These are phyloP conservation scores for Ceratotherium simum DNA, from an alignment of 2,113 vertebrate species.

Conservation along the genomic window DNA sequence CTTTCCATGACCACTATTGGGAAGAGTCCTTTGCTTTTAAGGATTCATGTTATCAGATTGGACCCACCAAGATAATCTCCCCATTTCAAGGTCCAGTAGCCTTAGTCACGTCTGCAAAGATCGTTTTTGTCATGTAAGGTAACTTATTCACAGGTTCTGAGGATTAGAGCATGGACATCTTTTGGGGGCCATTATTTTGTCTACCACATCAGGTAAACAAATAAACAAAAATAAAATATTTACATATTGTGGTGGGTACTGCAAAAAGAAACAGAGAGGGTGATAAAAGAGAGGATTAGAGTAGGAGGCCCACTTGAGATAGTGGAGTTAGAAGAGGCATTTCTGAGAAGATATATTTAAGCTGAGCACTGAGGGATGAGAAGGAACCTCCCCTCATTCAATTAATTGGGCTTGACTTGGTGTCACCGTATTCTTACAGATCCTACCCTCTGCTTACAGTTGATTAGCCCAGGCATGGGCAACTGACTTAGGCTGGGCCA, in stretches of 20 bases:
- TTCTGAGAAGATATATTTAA: neutral
- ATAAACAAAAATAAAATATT: neutral
- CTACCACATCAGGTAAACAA: neutral
- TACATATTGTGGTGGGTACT: neutral
- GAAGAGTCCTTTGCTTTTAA: neutral
- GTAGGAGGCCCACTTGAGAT: accelerated
- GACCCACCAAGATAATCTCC: neutral
- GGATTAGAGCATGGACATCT: neutral
- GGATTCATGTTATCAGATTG: neutral
- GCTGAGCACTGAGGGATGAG: neutral
- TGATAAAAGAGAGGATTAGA: neutral
- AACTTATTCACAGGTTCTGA: neutral
- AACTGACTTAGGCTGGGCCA: neutral
- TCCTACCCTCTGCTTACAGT: accelerated
- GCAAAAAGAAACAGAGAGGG: neutral
- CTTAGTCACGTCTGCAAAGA: neutral
- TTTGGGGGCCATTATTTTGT: neutral
- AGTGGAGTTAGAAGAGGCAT: neutral
- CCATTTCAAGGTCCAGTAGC: neutral
- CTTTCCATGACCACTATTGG: neutral
- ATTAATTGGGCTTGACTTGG: neutral
- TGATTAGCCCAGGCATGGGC: neutral
- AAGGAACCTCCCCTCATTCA: neutral
- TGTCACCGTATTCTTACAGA: neutral
- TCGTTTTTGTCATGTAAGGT: neutral